Conservation (phyloP, 2,888 invertebrate species). For the Gasteruption jaculator region DNA sequence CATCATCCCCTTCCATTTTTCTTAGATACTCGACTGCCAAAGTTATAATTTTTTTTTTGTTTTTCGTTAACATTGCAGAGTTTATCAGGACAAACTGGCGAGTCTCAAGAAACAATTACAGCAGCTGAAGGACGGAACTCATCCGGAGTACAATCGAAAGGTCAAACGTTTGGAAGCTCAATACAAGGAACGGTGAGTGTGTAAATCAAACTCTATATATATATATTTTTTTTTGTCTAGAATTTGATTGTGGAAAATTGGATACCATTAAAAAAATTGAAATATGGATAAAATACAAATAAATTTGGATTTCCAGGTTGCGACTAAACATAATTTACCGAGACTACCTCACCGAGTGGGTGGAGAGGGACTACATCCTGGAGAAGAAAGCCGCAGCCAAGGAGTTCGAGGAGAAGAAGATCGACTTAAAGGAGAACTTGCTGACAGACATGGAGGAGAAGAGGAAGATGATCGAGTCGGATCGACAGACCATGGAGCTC, state of each 20-base stretch:
- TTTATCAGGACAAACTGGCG: constrained; percentile 87
- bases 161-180: constrained; percentile 78
- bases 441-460: constrained; percentile 92
- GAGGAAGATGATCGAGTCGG: constrained; percentile 81
- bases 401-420: constrained; percentile 93
- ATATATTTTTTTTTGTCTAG: constrained; percentile 1
- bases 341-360: constrained; percentile 79
- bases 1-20: neutral
- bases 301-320: constrained; percentile 44
- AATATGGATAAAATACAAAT: neutral
- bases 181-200: constrained; percentile 66
- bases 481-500: constrained; percentile 82
- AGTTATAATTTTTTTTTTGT: constrained; percentile 7
- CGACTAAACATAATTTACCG: constrained; percentile 71
- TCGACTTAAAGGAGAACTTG: constrained; percentile 84
- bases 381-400: constrained; percentile 87
- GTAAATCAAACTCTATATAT: too few relatives aligned
- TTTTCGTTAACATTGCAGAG: constrained; percentile 54
- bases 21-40: neutral
- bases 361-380: constrained; percentile 80
- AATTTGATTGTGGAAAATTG: constrained; percentile 1
- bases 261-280: neutral
- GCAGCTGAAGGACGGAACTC: constrained; percentile 79
- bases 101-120: constrained; percentile 85
- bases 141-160: constrained; percentile 80